phyloP scores from a whole-genome alignment of 2,113 vertebrate genomes.

The Accipiter cooperii region DNA sequence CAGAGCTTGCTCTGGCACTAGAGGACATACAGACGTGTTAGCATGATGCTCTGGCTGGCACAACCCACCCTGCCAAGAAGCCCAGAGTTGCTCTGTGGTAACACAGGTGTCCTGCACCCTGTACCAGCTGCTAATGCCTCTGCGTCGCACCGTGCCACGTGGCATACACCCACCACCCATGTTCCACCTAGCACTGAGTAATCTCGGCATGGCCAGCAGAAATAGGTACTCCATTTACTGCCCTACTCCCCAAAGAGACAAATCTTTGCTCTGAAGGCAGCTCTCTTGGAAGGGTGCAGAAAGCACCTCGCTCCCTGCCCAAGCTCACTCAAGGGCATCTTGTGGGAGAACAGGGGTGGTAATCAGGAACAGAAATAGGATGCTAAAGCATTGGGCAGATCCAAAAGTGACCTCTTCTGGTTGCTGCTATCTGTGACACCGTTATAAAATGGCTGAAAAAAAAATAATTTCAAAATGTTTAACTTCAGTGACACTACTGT shows the following conservation, averaged over 20 bases:
- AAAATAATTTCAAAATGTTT: neutral
- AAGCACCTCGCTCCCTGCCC: neutral
- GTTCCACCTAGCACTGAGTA: neutral
- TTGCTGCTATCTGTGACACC: neutral
- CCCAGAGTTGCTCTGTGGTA: neutral
- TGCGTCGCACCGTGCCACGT: fast-evolving
- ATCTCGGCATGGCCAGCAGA: neutral
- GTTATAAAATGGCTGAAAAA: neutral
- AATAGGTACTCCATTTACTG: neutral
- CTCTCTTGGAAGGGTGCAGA: neutral
- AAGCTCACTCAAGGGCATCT: neutral
- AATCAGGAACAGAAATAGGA: neutral
- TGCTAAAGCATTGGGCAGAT: neutral
- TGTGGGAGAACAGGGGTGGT: neutral
- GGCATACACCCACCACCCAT: neutral
- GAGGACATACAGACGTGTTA: fast-evolving
- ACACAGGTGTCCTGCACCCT: neutral
- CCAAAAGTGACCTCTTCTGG: neutral
- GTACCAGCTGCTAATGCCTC: neutral
- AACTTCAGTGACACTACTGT: neutral
- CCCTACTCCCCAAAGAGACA: no score
- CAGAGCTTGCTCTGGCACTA: neutral
- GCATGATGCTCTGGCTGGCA: neutral
- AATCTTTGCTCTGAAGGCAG: neutral
- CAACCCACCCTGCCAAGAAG: neutral